Evolutionary conservation across 2,888 invertebrate genomes (phyloP).

Genomic region (Augiades crinisus): DNA sequence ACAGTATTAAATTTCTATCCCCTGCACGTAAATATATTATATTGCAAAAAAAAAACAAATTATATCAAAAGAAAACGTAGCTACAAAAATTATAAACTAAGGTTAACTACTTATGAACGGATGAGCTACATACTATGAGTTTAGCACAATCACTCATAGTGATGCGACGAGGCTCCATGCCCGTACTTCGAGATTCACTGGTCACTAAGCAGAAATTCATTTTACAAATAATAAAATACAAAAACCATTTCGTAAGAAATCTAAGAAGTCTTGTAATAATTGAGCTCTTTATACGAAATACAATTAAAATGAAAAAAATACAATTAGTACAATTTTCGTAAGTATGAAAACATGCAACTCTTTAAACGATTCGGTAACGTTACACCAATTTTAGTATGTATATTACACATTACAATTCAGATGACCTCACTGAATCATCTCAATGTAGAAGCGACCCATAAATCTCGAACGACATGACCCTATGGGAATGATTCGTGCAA

Average conservation of each 20-base stretch:
- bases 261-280: neutral
- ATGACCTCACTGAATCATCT: too few relatives aligned
- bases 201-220: neutral
- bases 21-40: constrained; percentile 43
- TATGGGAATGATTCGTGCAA: constrained; percentile 84
- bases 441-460: constrained; percentile 18
- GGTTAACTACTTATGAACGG: constrained; percentile 58
- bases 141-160: constrained; percentile 81
- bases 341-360: constrained; percentile 1
- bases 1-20: constrained; percentile 35
- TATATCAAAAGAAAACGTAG: constrained; percentile 47
- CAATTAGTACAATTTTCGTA: neutral
- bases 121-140: constrained; percentile 76
- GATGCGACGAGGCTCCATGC: constrained; percentile 59
- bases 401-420: neutral
- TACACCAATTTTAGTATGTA: neutral
- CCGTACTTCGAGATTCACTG: constrained; percentile 34
- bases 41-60: constrained; percentile 44
- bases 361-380: too few relatives aligned
- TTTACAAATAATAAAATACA: neutral
- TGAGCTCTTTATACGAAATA: neutral
- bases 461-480: constrained; percentile 54
- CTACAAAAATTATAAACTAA: constrained; percentile 46
- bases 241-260: neutral
- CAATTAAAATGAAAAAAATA: neutral